These are phyloP conservation scores for Reticulitermes lucifugus DNA, from an alignment of 2,888 invertebrate genomes.

Conservation along the genomic window DNA sequence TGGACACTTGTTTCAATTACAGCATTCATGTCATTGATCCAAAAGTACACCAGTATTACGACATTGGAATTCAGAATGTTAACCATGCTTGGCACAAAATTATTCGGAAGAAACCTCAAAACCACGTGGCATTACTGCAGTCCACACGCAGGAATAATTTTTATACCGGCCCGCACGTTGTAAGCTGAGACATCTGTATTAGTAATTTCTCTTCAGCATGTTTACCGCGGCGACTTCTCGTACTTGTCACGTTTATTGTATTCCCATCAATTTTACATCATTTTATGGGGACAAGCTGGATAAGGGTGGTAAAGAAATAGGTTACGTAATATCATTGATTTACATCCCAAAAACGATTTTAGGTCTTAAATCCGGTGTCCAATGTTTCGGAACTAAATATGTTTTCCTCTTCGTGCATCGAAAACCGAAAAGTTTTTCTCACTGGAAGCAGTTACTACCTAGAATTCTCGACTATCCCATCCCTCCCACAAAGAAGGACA, in stretches of 20 bases:
- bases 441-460: not conserved
- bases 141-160: no score
- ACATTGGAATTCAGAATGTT: no score
- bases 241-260: not conserved
- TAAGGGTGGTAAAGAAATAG: not conserved
- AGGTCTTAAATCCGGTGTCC: constrained; percentile 15
- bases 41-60: no score
- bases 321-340: not conserved
- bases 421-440: constrained; percentile 1
- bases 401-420: constrained; percentile 15
- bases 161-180: no score
- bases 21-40: no score
- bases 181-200: no score
- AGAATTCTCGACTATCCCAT: not conserved
- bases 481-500: not conserved
- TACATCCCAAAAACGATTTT: not conserved
- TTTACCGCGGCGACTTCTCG: not conserved
- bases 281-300: not conserved
- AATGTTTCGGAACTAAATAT: constrained; percentile 40
- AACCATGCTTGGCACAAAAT: no score
- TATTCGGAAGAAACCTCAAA: no score
- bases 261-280: not conserved
- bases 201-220: no score
- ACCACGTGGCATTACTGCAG: no score
- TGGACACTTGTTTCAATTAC: no score